Base-by-base conservation (phyloP, 35 echinoderm and acorn worm genomes). In the Strongylocentrotus purpuratus region DNA sequence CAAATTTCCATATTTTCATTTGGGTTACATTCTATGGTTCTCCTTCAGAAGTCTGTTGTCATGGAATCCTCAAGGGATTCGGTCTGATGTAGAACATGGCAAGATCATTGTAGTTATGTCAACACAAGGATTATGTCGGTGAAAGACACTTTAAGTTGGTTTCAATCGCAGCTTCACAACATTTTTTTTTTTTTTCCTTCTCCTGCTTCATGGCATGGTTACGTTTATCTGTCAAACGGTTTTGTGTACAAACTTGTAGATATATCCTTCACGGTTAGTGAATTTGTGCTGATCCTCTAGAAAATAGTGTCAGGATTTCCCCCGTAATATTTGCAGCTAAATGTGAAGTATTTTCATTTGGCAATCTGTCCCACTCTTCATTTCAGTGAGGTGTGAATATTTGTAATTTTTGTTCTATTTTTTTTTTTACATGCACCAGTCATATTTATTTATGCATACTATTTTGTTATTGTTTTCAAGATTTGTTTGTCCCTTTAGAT, bases 1-100 rank as follows among this genome's bases (percentile, higher is more conserved):
- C 65, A 78, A 78, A 78, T 78, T 22, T 78, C 65, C 65, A 78
- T 78, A 78, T 78, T 78, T 78, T 78, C 65, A 78, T 78, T 78
- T 78, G 20, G 28, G 20, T 78, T 78, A 78, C 20, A 78, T 78
- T 78, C 22, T 78, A 28, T 78, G 65, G 65, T 78, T 28, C 4
- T 78, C 65, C 20, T 22, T 28, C 65, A 78, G 22, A 78, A n/a
- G 65, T 4, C 20, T 78, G 65, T 78, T 78, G 65, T 78, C 65
- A 78, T 78, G 65, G 65, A 78, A 78, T 78, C 65, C 65, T 78
- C 65, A 7, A 22, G 65, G 25, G 65, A 78, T 78, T 78, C 7
- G 20, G 20, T 78, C 15, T 78, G 65, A 78, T 28, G 20, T 78
- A 78, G 65, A 78, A 78, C 65, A 78, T 78, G 65, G 6, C 20